Base-by-base conservation (phyloP, 2,888 invertebrate genomes). In the Harpalus rufipes region DNA sequence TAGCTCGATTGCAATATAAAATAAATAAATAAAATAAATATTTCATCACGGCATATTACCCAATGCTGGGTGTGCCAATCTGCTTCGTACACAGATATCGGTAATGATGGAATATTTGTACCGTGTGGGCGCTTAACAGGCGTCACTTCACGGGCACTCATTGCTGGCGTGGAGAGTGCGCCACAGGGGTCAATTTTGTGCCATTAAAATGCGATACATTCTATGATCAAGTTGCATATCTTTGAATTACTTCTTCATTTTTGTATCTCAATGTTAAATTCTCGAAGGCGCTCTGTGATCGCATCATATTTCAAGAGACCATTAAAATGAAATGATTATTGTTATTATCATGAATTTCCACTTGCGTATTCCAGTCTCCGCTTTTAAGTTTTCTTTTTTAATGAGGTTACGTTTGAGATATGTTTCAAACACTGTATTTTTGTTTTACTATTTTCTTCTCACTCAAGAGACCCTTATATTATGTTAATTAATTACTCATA, bases 291-390 rank as follows among this genome's bases (percentile, higher is more conserved):
- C 25, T 10, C 16, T 32, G 39, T 61, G 61, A 14, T 79, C 59
- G 58, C 79, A 79, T 79, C 58, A 79, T 79, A 32, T 79, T 79
- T 79, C 41, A 39, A 58, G 58, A 61, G 32, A 39, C 58, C 61
- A 79, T 79, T 79, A 79, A 79, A 79, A 59, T 79, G 32, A 79
- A 79, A 79, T 79, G 79, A 79, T 79, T 79, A 61, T 59, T 59
- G 61, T 61, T 79, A 61, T 79, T 79, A 79, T 61, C 59, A 79
- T 79, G 58, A 79, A 25, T 79, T 59, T 59, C 41, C 16, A 79
- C 58, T 56, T 78, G 78, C 25, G 25, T 78, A 58, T 78, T 68
- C 14, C 68, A 32, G 68, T 25, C 68, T 25, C 32, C 25, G 25
- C 68, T 10, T 68, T 68, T 39, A 68, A 32, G 68, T 32, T 68